Base-by-base conservation (phyloP, 2,797 vertebrate species). In the Falco rusticolus region DNA sequence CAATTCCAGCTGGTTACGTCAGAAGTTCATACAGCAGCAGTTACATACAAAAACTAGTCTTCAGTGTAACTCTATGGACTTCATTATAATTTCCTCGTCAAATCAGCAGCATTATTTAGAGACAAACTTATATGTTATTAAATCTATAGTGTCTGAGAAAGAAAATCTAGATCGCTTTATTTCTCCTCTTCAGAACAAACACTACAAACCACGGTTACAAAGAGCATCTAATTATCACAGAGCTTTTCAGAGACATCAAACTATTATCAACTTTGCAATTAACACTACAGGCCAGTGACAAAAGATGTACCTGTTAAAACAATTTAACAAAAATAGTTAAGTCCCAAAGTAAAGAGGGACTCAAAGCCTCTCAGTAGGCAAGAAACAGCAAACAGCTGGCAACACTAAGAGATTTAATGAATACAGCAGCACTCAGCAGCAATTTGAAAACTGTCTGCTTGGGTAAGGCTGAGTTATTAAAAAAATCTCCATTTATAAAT, bases 371-470 rank as follows among this genome's bases (percentile, higher is more conserved):
- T 90, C 50, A 85, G 76, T 33, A 16, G 17, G 61, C 71, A 87
- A 80, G 68, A 79, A 87, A 80, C 6, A 45, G 71, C 31, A 54
- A 83, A 78, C 88, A 94, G 77, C 85, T 91, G 64, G 89, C 85
- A 90, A 82, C 69, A 57, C 6, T 10, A 20, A 72, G 47, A 71
- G 39, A 90, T 78, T 89, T 90, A 93, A 90, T 70, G 64, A 96
- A 92, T 72, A 78, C 70, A 86, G 85, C 48, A 94, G 71, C 56
- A 63, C 83, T 80, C 70, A 69, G 48, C 19, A 83, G 79, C 79
- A 87, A 93, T 63, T 24, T 95, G 81, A 83, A 92, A 96, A 91
- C 86, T 84, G 89, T 59, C 76, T 91, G 64, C 68, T 80, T 83
- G 64, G 65, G 41, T 92, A 84, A 85, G 33, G 57, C 68, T 54